Conservation (phyloP, 1,140 invertebrate species). For the Branchinecta lynchi region DNA sequence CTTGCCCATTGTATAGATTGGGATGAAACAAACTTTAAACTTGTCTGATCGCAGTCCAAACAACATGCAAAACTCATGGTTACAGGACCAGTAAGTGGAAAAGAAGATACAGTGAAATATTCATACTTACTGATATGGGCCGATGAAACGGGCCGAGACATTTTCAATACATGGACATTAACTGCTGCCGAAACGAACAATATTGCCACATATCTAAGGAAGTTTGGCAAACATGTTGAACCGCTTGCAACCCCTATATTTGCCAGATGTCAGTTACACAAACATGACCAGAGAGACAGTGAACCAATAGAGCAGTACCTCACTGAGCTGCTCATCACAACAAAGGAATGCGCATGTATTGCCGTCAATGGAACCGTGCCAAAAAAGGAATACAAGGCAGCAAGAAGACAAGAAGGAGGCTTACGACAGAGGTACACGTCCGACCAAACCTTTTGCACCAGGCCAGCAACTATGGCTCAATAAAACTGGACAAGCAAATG, state of each 20-base stretch:
- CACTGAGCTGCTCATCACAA: background rate
- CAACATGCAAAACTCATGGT: slow-evolving; percentile 5
- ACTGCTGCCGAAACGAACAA: slow-evolving; percentile 4
- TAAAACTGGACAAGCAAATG: no score
- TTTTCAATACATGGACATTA: slow-evolving; percentile 10
- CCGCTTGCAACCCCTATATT: slow-evolving; percentile 5
- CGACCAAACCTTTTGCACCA: no score
- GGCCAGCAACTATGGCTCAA: no score
- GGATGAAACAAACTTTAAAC: background rate
- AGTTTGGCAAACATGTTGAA: slow-evolving; percentile 9
- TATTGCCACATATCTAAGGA: background rate
- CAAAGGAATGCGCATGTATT: slow-evolving; percentile 9
- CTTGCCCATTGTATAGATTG: slow-evolving; percentile 5
- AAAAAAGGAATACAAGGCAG: no score
- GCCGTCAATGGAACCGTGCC: no score
- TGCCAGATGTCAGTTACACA: slow-evolving; percentile 5
- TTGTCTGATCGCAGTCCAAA: slow-evolving; percentile 4
- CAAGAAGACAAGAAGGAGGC: no score
- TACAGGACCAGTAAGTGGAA: background rate
- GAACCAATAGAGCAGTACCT: slow-evolving; percentile 6
- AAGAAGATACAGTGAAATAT: slow-evolving; percentile 6
- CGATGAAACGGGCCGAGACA: background rate
- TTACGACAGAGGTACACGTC: no score
- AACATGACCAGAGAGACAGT: slow-evolving; percentile 8
- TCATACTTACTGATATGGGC: slow-evolving; percentile 9